Base-by-base conservation (phyloP, 2,797 vertebrate genomes). In the Platalea minor region DNA sequence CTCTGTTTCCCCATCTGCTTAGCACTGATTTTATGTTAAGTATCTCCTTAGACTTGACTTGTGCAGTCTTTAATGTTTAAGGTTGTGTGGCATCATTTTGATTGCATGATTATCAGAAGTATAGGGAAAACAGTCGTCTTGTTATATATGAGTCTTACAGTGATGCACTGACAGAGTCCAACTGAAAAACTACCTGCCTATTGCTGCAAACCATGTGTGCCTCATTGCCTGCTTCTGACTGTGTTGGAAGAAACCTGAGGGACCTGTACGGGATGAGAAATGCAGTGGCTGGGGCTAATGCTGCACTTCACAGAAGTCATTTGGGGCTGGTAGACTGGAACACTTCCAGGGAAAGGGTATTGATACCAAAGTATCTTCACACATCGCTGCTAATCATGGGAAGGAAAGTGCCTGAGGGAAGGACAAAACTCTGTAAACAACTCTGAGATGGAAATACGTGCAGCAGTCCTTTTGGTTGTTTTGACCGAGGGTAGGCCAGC, bases 371-470 rank as follows among this genome's bases (percentile, higher is more conserved):
- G 93, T 88, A 91, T 96, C 95, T 96, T 94, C 89, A 86, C 92
- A 96, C 85, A 91, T 93, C 14, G 1, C 82, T 93, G 94, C 91
- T 94, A 92, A 93, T 92, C 51, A 59, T 75, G 73, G 70, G 76
- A 83, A 86, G 86, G 95, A 92, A 89, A 92, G 73, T 72, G 94
- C 90, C 95, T 19, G 81, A 83, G 94, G 96, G 96, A 95, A 97
- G 95, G 93, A 75, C 94, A 91, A 88, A 97, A 35, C 81, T 80
- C 78, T 15, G 68, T 97, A 96, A 96, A 97, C 95, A 96, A 8
- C 81, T 70, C 85, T 29, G 87, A 79, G 95, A 76, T 88, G 91
- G 88, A 96, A 95, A 94, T 72, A 65, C 2, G 2, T 70, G 68
- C 73, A 53, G 84, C 87, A 91, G 78, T 64, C 54, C 89, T 88